Conservation (phyloP, 1,140 invertebrate species). For the Limonius californicus region DNA sequence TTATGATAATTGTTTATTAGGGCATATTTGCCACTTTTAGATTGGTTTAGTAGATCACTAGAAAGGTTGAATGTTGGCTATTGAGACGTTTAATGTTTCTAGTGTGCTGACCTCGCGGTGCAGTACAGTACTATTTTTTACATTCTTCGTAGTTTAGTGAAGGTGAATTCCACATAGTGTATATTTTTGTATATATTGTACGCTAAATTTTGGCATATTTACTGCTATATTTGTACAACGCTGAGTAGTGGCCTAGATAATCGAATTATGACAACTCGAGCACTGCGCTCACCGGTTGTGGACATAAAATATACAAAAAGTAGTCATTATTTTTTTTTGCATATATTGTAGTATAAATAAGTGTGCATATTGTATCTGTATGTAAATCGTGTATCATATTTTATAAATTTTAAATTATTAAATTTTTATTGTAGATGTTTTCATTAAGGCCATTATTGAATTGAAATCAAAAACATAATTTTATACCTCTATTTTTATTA, state of each 20-base stretch:
- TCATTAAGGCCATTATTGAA: conserved; percentile 30
- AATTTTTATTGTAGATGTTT: conserved; percentile 39
- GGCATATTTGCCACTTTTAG: conserved; percentile 19
- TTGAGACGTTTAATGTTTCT: conserved; percentile 20
- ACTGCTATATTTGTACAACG: conserved; percentile 48
- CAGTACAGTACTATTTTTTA: conserved; percentile 43
- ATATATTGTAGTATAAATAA: conserved; percentile 42
- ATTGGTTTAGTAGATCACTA: conserved; percentile 14
- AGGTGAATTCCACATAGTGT: conserved; percentile 41
- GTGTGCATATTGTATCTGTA: conserved; percentile 42
- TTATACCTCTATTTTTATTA: conserved; percentile 33
- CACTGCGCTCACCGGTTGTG: conserved; percentile 38
- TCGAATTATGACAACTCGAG: conserved; percentile 34
- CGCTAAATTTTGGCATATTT: conserved; percentile 27
- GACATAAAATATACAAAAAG: conserved; percentile 27
- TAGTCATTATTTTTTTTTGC: conserved; percentile 47
- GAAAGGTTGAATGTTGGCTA: conserved; percentile 15
- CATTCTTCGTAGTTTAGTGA: conserved; percentile 28
- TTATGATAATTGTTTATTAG: conserved; percentile 16
- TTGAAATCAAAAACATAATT: conserved; percentile 33
- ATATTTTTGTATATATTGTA: conserved; percentile 47
- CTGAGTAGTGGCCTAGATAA: conserved; percentile 46
- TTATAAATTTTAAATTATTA: conserved; percentile 48
- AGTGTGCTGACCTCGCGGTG: conserved; percentile 31
- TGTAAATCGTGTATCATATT: conserved; percentile 47